These are phyloP conservation scores for Sycophaga agraensis DNA, from an alignment of 1,140 invertebrate species.

Conservation along the genomic window DNA sequence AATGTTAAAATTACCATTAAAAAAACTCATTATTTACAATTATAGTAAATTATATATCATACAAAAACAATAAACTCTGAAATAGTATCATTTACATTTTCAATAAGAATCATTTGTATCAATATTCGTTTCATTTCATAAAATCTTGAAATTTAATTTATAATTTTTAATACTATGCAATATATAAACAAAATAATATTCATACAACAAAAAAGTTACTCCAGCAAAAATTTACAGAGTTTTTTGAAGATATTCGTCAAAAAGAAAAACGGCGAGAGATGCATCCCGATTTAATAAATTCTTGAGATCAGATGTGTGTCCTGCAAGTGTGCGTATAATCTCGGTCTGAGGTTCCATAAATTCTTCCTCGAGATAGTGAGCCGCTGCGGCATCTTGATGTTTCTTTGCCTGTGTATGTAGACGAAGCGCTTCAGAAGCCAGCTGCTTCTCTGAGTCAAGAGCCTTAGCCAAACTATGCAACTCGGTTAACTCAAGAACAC, in stretches of 20 bases:
- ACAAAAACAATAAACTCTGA: too few species aligned
- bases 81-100: too few species aligned
- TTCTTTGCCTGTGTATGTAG: conserved; percentile 59
- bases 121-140: background rate
- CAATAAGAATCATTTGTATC: too few species aligned
- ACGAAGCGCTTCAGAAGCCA: conserved; percentile 67
- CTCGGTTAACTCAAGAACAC: conserved; percentile 59
- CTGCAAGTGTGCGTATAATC: conserved; percentile 67
- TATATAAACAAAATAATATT: background rate
- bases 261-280: conserved; percentile 69
- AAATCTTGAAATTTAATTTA: too few species aligned
- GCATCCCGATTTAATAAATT: conserved; percentile 65
- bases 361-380: conserved; percentile 73
- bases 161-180: conserved; percentile 14
- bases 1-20: too few species aligned
- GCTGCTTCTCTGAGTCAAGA: conserved; percentile 71
- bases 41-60: too few species aligned
- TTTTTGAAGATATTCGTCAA: conserved; percentile 77
- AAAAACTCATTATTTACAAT: too few species aligned
- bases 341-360: conserved; percentile 71
- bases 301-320: conserved; percentile 71
- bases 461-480: conserved; percentile 71
- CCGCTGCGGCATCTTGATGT: conserved; percentile 54
- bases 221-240: conserved; percentile 34
- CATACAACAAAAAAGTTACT: background rate